Base-by-base conservation (phyloP, 2,888 invertebrate species). In the Patella ulyssiponensis region DNA sequence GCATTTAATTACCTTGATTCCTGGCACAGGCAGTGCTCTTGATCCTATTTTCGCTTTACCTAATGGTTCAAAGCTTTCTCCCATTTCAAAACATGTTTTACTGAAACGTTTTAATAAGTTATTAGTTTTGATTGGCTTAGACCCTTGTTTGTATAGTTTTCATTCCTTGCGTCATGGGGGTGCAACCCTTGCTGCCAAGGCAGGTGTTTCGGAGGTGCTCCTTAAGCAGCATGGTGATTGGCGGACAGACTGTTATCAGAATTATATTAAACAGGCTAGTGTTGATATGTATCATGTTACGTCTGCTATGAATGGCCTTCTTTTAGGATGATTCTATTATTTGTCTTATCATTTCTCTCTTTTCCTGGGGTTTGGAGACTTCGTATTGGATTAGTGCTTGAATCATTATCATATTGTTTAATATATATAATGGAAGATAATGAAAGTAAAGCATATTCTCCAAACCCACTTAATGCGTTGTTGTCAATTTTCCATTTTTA, bases 231-330 rank as follows among this genome's bases (percentile, higher is more conserved):
- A 58, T 58, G 58, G 58, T 11, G 58, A 58, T 15, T 58, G 58
- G 58, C 58, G 58, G 17, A n/a, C 58, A 4, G 20, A 58, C 20
- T 58, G 58, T 58, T 58, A 58, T 58, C 58, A 58, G 58, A 58
- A 58, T 58, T 58, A 58, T 11, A 58, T 58, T 15, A 58, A 58
- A 12, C 58, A 58, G 14, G 14, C 20, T 58, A 58, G 58, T 58
- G 58, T 58, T n/a, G 58, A 58, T 58, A 58, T 58, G 58, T 58
- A n/a, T 58, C 58, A 58, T 58, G 58, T 58, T 58, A 58, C 58
- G 17, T 58, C 58, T n/a, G 58, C 58, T 58, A 58, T 58, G 58
- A 58, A 58, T 58, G 14, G 20, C 14, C 58, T 58, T 58, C 17
- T 58, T 58, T 58, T 1, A 58, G 17, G 20, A n/a, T 58, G 58